Evolutionary conservation across 2,113 vertebrate genomes (phyloP), one percentile per base, ranked within the genome.

Genomic region (Sander lucioperca): DNA sequence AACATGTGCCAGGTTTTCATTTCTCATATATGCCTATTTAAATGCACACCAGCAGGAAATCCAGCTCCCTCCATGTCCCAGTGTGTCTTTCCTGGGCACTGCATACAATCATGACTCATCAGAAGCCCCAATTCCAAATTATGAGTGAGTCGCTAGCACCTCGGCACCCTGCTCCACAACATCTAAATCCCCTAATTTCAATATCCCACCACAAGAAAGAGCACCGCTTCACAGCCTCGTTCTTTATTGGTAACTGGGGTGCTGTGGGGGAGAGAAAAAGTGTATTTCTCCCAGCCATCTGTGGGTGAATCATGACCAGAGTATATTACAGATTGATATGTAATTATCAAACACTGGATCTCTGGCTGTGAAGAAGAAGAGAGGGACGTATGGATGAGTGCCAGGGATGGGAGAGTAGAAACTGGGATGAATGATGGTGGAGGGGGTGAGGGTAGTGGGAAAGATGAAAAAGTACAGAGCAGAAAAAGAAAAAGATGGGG

Each of bases 231-330:
- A 83, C 79, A 86, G 88, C 69, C 63, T 82, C 68, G 80, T 83
- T 90, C 83, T 89, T 90, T 84, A 88, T 68, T 82, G 74, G 91
- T 89, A 93, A 94, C 90, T 92, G 90, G 92, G 88, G 65, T 89
- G 85, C 80, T 23, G 76, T 58, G 11, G 1, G 83, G 77, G 57
- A 62, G 59, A 70, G 66, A 79, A 61, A 85, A 80, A 77, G 84
- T 83, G 77, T 30, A 77, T 85, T 88, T 91, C 79, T 84, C 62
- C 36, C 10, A 82, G 89, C 89, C 77, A 86, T 90, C 90, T 89
- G 93, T 59, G 89, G 86, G 72, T 92, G 93, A 95, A 85, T 94
- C 92, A 94, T 87, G 91, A 93, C 88, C 65, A 76, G 88, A 82
- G 88, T 61, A 85, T 69, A 85, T 82, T 90, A 91, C 85, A 83